These are phyloP conservation scores for Cottus gobio DNA, from an alignment of 2,113 vertebrate species.

Conservation along the genomic window DNA sequence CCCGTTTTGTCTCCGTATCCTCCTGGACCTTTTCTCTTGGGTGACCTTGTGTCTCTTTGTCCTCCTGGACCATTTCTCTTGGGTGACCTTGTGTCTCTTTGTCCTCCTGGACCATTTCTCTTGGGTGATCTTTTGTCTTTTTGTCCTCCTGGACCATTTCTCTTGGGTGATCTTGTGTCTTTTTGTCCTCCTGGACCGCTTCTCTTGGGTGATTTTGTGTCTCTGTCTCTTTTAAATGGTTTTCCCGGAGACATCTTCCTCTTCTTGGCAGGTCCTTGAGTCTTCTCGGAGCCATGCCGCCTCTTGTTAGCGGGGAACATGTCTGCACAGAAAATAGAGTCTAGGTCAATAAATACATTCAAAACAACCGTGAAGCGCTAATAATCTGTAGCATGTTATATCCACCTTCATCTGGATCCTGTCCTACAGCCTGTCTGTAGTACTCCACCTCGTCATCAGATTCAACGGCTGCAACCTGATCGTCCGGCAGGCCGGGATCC, in stretches of 20 bases:
- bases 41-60: constrained; percentile 41
- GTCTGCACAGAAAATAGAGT: constrained; percentile 63
- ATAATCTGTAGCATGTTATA: background rate
- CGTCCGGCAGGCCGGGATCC: constrained; percentile 85
- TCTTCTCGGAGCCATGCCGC: constrained; percentile 47
- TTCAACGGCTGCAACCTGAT: constrained; percentile 51
- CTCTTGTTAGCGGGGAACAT: constrained; percentile 81
- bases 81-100: constrained; percentile 44
- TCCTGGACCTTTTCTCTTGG: constrained; percentile 26
- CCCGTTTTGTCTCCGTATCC: constrained; percentile 29
- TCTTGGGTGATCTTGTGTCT: constrained; percentile 47
- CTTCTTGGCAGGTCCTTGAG: constrained; percentile 71
- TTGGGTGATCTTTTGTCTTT: constrained; percentile 45
- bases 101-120: constrained; percentile 21
- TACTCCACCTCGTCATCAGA: constrained; percentile 91
- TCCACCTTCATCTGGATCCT: constrained; percentile 91
- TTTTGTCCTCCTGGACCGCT: constrained; percentile 15
- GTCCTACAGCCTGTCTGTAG: constrained; percentile 90
- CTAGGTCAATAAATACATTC: background rate
- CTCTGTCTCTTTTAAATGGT: constrained; percentile 13
- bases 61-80: constrained; percentile 27
- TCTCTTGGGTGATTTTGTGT: constrained; percentile 40
- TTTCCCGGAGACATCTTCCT: constrained; percentile 47
- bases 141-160: constrained; percentile 29
- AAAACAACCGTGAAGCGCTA: background rate